Conservation (phyloP, 2,113 vertebrate genomes). For the Bubo scandiacus region DNA sequence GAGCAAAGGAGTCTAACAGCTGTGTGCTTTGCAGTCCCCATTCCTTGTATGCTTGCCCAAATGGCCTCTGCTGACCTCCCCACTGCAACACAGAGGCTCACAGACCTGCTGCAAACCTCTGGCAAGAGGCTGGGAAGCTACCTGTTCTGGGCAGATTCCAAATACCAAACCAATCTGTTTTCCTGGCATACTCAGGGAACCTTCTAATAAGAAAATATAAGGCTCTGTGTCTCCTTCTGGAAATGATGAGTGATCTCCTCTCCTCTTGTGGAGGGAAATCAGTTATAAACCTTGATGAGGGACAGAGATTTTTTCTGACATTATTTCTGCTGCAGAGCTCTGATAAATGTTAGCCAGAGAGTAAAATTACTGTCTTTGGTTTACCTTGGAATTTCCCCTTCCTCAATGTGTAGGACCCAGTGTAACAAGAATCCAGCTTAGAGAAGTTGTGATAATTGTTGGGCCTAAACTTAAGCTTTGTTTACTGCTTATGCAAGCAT, state of each 20-base stretch:
- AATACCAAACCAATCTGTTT: neutral
- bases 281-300: neutral
- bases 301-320: neutral
- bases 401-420: neutral
- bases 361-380: neutral
- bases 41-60: accelerated
- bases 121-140: neutral
- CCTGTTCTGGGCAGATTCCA: neutral
- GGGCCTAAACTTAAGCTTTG: neutral
- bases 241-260: neutral
- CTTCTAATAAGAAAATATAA: neutral
- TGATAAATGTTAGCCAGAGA: neutral
- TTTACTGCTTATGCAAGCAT: neutral
- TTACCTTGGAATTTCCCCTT: neutral
- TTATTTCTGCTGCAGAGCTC: neutral
- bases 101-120: neutral
- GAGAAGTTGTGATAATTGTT: neutral
- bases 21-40: neutral
- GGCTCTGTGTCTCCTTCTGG: neutral
- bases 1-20: neutral
- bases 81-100: accelerated
- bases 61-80: neutral
- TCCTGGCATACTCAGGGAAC: neutral
- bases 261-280: neutral
- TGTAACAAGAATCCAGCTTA: neutral